Conservation (phyloP, 2,113 vertebrate species). For the Stigmatopora nigra region DNA sequence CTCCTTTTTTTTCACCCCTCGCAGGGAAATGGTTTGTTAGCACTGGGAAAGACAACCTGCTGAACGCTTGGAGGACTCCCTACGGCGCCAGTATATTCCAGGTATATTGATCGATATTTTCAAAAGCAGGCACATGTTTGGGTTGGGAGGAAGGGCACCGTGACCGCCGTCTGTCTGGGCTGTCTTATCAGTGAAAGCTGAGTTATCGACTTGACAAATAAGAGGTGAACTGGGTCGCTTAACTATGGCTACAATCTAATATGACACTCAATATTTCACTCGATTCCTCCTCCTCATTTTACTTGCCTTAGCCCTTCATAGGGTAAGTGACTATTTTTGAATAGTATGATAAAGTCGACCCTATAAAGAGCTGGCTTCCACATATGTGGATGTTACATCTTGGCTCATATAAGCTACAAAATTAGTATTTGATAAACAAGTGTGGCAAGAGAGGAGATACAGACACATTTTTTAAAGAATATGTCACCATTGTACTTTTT, state of each 20-base stretch:
- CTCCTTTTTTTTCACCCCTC: constrained; percentile 9
- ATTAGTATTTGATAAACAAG: no score
- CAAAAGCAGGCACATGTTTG: constrained; percentile 41
- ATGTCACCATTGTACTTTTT: no score
- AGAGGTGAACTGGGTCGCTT: constrained; percentile 31
- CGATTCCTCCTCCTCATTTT: constrained; percentile 40
- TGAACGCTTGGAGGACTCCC: constrained; percentile 97
- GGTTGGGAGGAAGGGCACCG: constrained; percentile 56
- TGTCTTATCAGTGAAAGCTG: constrained; percentile 63
- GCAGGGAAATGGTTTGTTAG: constrained; percentile 96
- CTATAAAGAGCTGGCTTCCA: no score
- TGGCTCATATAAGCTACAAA: no score
- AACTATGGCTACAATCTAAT: constrained; percentile 47
- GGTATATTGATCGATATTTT: constrained; percentile 72
- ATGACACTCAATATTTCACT: constrained; percentile 20
- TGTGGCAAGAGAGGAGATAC: no score
- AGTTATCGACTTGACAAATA: constrained; percentile 59
- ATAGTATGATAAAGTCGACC: no score
- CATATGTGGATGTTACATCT: no score
- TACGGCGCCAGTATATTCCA: constrained; percentile 99
- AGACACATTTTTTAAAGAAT: no score
- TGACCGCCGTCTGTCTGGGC: constrained; percentile 60
- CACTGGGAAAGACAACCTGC: constrained; percentile 97
- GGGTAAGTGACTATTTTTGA: no score
- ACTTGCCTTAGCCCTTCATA: constrained; percentile 6